Evolutionary conservation across 2,113 vertebrate species (phyloP).

Genomic region (Polypterus senegalus): DNA sequence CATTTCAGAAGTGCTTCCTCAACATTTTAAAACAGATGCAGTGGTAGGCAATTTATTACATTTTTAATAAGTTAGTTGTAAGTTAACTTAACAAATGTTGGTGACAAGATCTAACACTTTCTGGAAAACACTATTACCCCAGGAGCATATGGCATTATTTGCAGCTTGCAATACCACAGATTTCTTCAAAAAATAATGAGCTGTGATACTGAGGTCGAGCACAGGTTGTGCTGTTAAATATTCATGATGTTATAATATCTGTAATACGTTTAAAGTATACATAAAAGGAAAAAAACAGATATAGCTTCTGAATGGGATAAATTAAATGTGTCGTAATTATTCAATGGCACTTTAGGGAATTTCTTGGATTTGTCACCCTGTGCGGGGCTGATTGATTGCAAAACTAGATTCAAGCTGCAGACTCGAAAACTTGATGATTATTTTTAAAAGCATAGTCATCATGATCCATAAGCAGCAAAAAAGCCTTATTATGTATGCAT

Average conservation of each 20-base stretch:
- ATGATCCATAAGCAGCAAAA: background rate
- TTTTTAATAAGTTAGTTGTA: too few relatives aligned
- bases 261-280: conserved; percentile 3
- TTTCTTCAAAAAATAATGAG: too few relatives aligned
- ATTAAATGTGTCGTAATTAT: conserved; percentile 40
- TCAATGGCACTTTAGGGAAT: conserved; percentile 25
- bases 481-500: background rate
- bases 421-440: background rate
- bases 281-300: conserved; percentile 4
- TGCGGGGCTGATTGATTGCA: conserved; percentile 12
- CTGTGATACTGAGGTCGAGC: background rate
- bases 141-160: too few relatives aligned
- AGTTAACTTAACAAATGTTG: too few relatives aligned
- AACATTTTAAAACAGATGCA: too few relatives aligned
- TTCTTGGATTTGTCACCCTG: conserved; percentile 16
- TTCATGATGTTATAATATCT: conserved; percentile 4
- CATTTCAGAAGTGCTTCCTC: too few relatives aligned
- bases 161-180: too few relatives aligned
- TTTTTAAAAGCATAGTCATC: background rate
- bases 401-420: too few relatives aligned
- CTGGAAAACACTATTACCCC: too few relatives aligned
- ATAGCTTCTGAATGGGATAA: conserved; percentile 32
- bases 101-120: too few relatives aligned
- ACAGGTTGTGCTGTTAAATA: conserved; percentile 1
- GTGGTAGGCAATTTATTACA: too few relatives aligned